Evolutionary conservation across 2,113 vertebrate genomes (phyloP).

Genomic region (Chloebia gouldiae): DNA sequence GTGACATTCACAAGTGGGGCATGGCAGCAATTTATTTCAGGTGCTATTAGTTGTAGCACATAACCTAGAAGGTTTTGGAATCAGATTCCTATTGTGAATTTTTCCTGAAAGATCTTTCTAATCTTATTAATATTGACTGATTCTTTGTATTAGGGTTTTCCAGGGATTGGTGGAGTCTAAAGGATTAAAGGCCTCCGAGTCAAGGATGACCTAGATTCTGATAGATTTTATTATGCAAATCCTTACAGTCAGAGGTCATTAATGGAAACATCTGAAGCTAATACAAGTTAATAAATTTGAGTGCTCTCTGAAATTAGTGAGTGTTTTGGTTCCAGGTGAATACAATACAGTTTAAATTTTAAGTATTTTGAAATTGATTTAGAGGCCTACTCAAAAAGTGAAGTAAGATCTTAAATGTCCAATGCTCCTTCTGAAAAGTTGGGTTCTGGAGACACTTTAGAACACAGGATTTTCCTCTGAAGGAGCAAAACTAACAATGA

Average conservation of each 20-base stretch:
- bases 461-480: neutral
- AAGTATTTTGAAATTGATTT: neutral
- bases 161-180: slow-evolving; percentile 2
- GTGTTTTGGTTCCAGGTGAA: neutral
- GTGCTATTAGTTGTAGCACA: neutral
- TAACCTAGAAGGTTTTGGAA: neutral
- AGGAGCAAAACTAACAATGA: neutral
- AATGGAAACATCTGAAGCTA: slow-evolving; percentile 34
- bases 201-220: slow-evolving; percentile 52
- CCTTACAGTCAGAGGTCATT: slow-evolving; percentile 34
- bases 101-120: slow-evolving; percentile 22
- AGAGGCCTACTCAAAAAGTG: neutral
- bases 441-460: neutral
- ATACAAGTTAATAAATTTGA: slow-evolving; percentile 1
- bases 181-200: slow-evolving; percentile 49
- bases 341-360: neutral
- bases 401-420: neutral
- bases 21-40: neutral
- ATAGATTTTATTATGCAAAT: slow-evolving; percentile 54
- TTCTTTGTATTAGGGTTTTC: slow-evolving; percentile 53
- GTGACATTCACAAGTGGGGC: neutral
- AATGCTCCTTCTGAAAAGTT: neutral
- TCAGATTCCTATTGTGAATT: slow-evolving; percentile 30
- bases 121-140: slow-evolving; percentile 20
- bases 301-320: neutral